Evolutionary conservation across 2,888 invertebrate species (phyloP).

Genomic region (Spialia ferax): DNA sequence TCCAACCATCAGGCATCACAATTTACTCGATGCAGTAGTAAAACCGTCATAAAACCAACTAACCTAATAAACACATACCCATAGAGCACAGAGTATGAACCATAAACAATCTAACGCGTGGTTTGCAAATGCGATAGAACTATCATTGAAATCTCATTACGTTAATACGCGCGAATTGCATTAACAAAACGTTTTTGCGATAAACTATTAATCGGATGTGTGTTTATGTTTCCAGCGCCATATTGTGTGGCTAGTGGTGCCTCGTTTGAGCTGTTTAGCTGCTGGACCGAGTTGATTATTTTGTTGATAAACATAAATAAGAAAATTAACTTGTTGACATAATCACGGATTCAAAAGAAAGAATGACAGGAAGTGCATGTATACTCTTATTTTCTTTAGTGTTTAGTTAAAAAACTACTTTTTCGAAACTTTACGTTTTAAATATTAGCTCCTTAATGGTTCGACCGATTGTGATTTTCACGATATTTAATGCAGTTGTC

Average conservation of each 20-base stretch:
- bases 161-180: slow-evolving; percentile 27
- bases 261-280: slow-evolving; percentile 5
- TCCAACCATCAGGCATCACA: background rate
- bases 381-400: too few species aligned
- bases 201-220: slow-evolving; percentile 27
- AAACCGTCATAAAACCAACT: background rate
- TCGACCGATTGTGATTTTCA: too few species aligned
- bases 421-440: too few species aligned
- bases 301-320: too few species aligned
- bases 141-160: slow-evolving; percentile 34
- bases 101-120: slow-evolving; percentile 10
- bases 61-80: background rate
- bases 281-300: background rate
- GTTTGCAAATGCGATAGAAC: slow-evolving; percentile 21
- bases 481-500: too few species aligned
- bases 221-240: slow-evolving; percentile 14
- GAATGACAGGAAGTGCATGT: too few species aligned
- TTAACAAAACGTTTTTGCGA: slow-evolving; percentile 22
- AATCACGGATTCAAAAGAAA: too few species aligned
- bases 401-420: too few species aligned
- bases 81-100: background rate
- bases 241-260: background rate
- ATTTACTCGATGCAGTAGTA: background rate
- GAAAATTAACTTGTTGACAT: too few species aligned
- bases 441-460: too few species aligned